These are phyloP conservation scores for Amphipoea oculea DNA, from an alignment of 2,888 invertebrate species.

Conservation along the genomic window DNA sequence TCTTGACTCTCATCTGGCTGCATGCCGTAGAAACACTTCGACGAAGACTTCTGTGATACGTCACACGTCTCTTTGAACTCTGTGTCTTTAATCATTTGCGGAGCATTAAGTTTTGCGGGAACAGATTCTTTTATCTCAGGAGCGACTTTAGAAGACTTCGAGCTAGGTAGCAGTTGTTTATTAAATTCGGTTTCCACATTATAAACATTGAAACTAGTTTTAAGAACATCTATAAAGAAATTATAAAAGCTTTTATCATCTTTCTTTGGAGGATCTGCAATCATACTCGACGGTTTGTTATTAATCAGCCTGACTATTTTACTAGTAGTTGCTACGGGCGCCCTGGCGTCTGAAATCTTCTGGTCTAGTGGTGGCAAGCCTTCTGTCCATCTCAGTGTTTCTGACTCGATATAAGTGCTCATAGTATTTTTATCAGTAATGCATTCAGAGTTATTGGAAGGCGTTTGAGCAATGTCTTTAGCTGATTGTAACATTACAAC, in stretches of 20 bases:
- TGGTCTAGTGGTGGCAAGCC: neutral
- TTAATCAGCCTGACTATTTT: constrained; percentile 58
- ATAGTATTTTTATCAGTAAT: neutral
- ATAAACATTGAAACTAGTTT: constrained; percentile 77
- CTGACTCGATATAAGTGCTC: neutral
- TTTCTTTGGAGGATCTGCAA: constrained; percentile 59
- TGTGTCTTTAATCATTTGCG: constrained; percentile 4
- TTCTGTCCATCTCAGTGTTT: constrained; percentile 35
- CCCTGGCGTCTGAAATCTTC: neutral
- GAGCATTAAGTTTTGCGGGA: constrained; percentile 67
- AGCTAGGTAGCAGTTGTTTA: constrained; percentile 19
- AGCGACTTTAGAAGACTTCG: constrained; percentile 64
- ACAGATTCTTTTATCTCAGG: constrained; percentile 76
- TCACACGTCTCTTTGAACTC: neutral
- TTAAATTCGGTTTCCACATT: constrained; percentile 68
- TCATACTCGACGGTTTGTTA: constrained; percentile 65
- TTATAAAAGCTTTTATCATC: constrained; percentile 76
- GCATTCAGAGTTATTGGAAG: constrained; percentile 72
- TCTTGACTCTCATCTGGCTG: constrained; percentile 30
- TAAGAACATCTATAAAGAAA: constrained; percentile 80
- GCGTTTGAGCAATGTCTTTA: constrained; percentile 73
- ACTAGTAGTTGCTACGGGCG: constrained; percentile 26
- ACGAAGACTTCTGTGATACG: constrained; percentile 14
- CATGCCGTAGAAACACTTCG: constrained; percentile 50
- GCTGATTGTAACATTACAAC: constrained; percentile 74